Base-by-base conservation (phyloP, 1,140 invertebrate genomes). In the Neelides sp. region DNA sequence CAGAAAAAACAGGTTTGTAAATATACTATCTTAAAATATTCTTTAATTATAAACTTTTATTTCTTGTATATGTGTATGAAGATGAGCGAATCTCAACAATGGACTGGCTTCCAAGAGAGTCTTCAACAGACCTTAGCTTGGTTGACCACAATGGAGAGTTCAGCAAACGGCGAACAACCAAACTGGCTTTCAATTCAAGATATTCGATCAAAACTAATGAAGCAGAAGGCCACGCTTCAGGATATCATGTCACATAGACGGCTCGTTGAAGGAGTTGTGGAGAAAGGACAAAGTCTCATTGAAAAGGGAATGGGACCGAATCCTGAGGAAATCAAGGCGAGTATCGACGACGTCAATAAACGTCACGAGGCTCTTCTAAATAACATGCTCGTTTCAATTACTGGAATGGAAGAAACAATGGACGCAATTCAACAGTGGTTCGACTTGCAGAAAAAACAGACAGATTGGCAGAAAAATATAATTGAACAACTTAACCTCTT, bases 211-310 rank as follows among this genome's bases (percentile, higher is more conserved):
- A 91, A 88, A 67, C 68, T 93, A 40, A 73, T 91, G 34, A 91
- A 91, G 64, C 78, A 83, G 59, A 91, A 91, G 70, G 77, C 81
- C 1, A 71, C 80, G 34, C 73, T 87, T 23, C 89, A 94, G 73
- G 92, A 96, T 69, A 88, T 92, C 13, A 69, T 80, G 19, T 83
- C 85, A 1, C 85, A 95, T 62, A 92, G 91, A 65, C 73, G 89
- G 51, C 78, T 90, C 22, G 79, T 96, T 39, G 91, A 94, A 69
- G 80, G 80, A 51, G 76, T 92, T 1, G 81, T 82, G 4, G 88
- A 94, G 64, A 93, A 91, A 69, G 85, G 85, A 0, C 78, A 83
- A 59, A 75, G 71, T 40, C 63, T 85, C 49, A 72, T 66, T 59
- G 74, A 71, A 67, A 69, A 74, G 35, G 74, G 70, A 44, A 76